Evolutionary conservation across 1,140 invertebrate genomes (phyloP).

Genomic region (Dreissena polymorpha): DNA sequence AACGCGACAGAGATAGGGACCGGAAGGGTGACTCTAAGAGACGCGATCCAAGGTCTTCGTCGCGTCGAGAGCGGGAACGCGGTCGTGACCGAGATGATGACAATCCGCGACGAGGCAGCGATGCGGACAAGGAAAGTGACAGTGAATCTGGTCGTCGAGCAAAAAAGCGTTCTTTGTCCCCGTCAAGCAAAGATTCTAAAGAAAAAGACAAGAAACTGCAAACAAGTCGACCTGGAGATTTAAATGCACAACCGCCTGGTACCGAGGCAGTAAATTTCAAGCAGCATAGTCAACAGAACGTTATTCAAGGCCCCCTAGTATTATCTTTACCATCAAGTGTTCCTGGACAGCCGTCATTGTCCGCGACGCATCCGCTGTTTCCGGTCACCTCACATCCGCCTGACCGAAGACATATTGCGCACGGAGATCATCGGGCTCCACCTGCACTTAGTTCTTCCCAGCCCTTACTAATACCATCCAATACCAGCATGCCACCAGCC

Average conservation of each 20-base stretch:
- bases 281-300: not conserved
- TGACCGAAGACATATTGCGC: too few species aligned
- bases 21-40: constrained; percentile 25
- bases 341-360: too few species aligned
- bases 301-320: not conserved
- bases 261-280: not conserved
- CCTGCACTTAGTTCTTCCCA: too few species aligned
- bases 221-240: constrained; percentile 4
- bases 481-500: too few species aligned
- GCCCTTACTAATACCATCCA: too few species aligned
- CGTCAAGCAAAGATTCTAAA: constrained; percentile 29
- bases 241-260: not conserved
- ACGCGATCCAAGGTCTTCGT: constrained; percentile 53
- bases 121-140: constrained; percentile 22
- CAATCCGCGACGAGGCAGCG: constrained; percentile 32
- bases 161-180: constrained; percentile 44
- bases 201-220: constrained; percentile 42
- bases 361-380: too few species aligned
- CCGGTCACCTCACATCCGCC: too few species aligned
- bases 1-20: constrained; percentile 56
- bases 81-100: constrained; percentile 62
- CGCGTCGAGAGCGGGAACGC: constrained; percentile 52
- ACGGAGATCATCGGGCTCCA: too few species aligned
- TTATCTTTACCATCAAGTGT: too few species aligned
- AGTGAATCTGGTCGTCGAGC: constrained; percentile 9